Percentiles rank a stretch among this genome's conserved stretches.
These are phyloP conservation scores for Lepus timidus DNA, from an alignment of 2,113 vertebrate species.

Conservation along the genomic window DNA sequence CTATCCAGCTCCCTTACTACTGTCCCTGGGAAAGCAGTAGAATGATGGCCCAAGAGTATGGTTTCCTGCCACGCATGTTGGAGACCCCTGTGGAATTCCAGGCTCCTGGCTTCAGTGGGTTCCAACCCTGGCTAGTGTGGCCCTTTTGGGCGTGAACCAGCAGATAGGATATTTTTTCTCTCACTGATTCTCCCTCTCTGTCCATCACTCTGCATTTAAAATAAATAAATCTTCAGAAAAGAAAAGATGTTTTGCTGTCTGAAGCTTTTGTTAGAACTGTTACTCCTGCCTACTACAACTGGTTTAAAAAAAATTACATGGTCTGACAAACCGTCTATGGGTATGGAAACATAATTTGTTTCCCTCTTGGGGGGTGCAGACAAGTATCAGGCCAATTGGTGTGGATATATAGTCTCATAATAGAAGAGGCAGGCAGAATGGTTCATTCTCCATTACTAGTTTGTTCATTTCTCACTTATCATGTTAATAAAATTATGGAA, in stretches of 20 bases:
- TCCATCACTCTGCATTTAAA: no score
- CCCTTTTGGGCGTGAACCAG: no score
- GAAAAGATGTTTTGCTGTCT: not conserved
- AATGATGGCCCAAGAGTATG: no score
- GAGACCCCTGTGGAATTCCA: no score
- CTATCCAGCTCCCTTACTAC: no score
- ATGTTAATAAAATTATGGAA: not conserved
- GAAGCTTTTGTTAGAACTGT: not conserved
- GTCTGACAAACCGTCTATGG: not conserved
- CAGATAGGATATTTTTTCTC: no score
- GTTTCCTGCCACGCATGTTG: no score
- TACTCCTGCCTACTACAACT: not conserved
- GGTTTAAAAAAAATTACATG: not conserved
- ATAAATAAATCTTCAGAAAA: not conserved
- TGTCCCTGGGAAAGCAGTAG: no score
- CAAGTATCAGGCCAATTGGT: not conserved
- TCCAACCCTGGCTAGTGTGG: no score
- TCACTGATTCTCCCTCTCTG: no score
- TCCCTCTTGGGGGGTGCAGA: not conserved
- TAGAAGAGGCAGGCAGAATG: not conserved
- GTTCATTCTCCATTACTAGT: not conserved
- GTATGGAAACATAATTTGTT: not conserved
- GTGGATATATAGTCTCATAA: not conserved
- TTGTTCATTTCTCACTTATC: not conserved
- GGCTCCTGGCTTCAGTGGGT: no score